These are phyloP conservation scores for Corythornis cristatus DNA, from an alignment of 2,113 vertebrate species.

Conservation along the genomic window DNA sequence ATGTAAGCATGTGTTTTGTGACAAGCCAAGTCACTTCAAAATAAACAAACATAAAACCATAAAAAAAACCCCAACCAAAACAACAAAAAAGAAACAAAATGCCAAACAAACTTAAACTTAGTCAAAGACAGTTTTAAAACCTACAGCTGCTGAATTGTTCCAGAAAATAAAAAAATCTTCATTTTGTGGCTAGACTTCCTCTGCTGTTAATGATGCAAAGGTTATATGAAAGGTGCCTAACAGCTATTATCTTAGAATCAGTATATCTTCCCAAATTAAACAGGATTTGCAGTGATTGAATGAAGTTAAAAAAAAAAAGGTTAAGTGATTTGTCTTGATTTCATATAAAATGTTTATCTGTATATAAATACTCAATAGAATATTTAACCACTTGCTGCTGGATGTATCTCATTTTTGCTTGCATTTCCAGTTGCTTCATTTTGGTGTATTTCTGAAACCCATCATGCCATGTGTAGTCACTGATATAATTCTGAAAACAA, in stretches of 20 bases:
- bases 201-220: constrained; percentile 36
- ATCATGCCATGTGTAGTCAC: constrained; percentile 24
- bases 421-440: constrained; percentile 50
- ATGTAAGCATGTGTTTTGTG: constrained; percentile 26
- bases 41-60: background rate
- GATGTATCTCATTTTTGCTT: constrained; percentile 28
- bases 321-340: background rate
- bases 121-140: constrained; percentile 59
- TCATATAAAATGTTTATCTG: background rate
- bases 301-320: background rate
- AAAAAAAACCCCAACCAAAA: background rate
- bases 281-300: background rate
- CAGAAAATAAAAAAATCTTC: constrained; percentile 48
- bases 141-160: constrained; percentile 57
- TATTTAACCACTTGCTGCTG: background rate
- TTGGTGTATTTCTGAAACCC: constrained; percentile 31
- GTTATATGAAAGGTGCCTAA: constrained; percentile 70
- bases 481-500: constrained; percentile 20
- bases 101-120: background rate
- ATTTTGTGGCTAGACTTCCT: constrained; percentile 52
- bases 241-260: constrained; percentile 39
- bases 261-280: constrained; percentile 40
- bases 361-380: background rate
- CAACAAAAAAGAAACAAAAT: background rate
- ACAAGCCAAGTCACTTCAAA: background rate